These are phyloP conservation scores for Pinctada fucata DNA, from an alignment of 2,888 invertebrate species.

Conservation along the genomic window DNA sequence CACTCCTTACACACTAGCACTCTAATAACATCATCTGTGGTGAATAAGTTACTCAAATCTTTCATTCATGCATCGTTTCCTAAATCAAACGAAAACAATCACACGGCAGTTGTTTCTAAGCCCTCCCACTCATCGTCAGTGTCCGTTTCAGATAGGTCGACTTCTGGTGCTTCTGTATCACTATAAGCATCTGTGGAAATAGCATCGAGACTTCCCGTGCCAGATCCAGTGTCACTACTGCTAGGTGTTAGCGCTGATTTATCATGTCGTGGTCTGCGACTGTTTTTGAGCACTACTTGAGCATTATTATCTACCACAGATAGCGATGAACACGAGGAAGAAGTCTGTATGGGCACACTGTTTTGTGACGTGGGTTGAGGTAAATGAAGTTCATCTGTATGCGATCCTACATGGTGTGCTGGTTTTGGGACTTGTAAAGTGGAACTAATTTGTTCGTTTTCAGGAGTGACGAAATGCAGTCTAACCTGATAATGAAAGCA, in stretches of 20 bases:
- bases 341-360: background rate
- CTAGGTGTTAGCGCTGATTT: background rate
- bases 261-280: constrained; percentile 1
- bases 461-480: constrained; percentile 50
- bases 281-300: constrained; percentile 16
- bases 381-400: constrained; percentile 21
- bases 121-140: constrained; percentile 71
- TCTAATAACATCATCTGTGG: too few relatives aligned
- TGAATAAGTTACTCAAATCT: too few relatives aligned
- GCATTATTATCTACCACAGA: constrained; percentile 17
- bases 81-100: constrained; percentile 29
- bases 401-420: constrained; percentile 14
- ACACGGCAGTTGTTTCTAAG: constrained; percentile 68
- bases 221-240: constrained; percentile 45
- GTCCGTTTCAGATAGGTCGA: constrained; percentile 69
- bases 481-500: constrained; percentile 48
- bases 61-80: too few relatives aligned
- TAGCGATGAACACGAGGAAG: constrained; percentile 13
- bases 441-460: constrained; percentile 23
- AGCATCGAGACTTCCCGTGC: constrained; percentile 51
- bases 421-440: constrained; percentile 28
- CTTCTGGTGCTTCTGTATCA: constrained; percentile 59
- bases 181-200: constrained; percentile 45
- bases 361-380: background rate
- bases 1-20: too few relatives aligned